These are phyloP conservation scores for Notarius quadriscutis DNA, from an alignment of 2,113 vertebrate species.

Conservation along the genomic window DNA sequence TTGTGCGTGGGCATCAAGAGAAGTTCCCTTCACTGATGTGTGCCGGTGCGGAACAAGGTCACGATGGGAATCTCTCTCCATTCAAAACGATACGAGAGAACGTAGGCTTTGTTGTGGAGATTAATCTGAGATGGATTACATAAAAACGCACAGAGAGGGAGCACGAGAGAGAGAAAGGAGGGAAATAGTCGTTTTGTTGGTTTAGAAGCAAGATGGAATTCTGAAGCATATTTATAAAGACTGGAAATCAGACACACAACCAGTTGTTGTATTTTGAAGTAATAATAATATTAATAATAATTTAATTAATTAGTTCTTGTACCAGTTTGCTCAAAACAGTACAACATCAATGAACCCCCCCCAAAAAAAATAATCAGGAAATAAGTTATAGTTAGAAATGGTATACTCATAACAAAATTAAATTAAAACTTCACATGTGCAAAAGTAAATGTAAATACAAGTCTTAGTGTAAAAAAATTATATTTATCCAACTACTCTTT, in stretches of 20 bases:
- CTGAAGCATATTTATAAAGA: not conserved
- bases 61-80: not conserved
- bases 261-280: not conserved
- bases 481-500: too few relatives aligned
- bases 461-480: too few relatives aligned
- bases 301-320: not conserved
- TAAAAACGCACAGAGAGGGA: not conserved
- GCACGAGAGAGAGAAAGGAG: not conserved
- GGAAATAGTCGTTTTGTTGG: not conserved
- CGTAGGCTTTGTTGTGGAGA: not conserved
- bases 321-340: not conserved
- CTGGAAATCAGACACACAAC: not conserved
- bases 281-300: not conserved
- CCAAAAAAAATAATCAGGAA: too few relatives aligned
- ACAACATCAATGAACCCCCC: too few relatives aligned
- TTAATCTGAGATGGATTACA: not conserved
- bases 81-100: not conserved
- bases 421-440: too few relatives aligned
- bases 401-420: too few relatives aligned
- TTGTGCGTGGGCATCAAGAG: not conserved
- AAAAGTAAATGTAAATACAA: too few relatives aligned
- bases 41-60: not conserved
- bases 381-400: too few relatives aligned
- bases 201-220: not conserved
- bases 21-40: not conserved